Base-by-base conservation (phyloP, 2,797 vertebrate species). In the Gephyroberyx darwinii region DNA sequence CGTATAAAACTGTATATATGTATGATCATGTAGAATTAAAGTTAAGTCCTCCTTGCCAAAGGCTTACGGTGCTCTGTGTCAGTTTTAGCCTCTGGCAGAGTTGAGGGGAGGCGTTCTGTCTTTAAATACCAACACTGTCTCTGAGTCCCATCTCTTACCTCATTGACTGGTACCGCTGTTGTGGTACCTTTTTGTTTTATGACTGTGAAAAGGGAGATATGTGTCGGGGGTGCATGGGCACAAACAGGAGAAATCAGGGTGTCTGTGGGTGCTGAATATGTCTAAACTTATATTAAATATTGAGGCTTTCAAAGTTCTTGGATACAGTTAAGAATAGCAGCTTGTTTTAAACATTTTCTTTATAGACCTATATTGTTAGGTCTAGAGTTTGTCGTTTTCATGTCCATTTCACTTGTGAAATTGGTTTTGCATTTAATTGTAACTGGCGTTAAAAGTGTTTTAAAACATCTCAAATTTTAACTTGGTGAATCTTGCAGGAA, bases 21-120 rank as follows among this genome's bases (percentile, higher is more conserved):
- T 93, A 91, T 86, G 81, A 93, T 92, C 93, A 88, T 93, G 91
- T 94, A 94, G 92, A 94, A 94, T 93, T 93, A 94, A 94, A 92
- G 82, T 86, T 31, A 86, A 86, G 88, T 88, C 83, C 85, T 91
- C 82, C 84, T 90, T 81, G 80, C 82, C 81, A 80, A 85, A 84
- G 83, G 81, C 69, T 78, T 64, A 65, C 59, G 75, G 75, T 76
- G 75, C 75, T 70, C 13, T 70, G 76, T 84, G 30, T 84, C 59
- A 6, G 41, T 77, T 50, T 31, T 5, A 53, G 67, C 52, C 74
- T 81, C 55, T 83, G 81, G 78, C 71, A 63, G 43, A 43, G 56
- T 62, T 62, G 10, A 69, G 71, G 19, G 78, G 75, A 80, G 82
- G 71, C 2, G 2, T 14, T 68, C 26, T 71, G 76, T 86, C 80